Evolutionary conservation across 2,113 vertebrate species (phyloP).

Genomic region (Seriola quinqueradiata): DNA sequence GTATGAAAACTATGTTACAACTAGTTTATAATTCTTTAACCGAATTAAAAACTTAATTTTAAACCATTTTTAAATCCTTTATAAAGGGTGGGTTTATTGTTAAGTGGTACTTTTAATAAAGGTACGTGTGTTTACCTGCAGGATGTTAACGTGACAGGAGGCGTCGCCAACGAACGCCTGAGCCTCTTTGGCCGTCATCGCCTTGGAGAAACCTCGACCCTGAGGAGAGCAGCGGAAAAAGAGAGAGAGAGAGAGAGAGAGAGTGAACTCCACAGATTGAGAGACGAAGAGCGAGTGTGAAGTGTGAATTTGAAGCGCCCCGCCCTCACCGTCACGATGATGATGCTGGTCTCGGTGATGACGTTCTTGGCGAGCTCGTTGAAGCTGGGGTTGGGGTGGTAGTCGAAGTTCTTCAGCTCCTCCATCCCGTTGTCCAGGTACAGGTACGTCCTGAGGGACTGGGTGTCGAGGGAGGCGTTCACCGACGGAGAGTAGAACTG

Average conservation of each 20-base stretch:
- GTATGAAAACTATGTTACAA: too few species aligned
- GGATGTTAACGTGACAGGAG: slow-evolving; percentile 89
- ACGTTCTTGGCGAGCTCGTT: slow-evolving; percentile 69
- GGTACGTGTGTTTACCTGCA: slow-evolving; percentile 75
- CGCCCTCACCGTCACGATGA: slow-evolving; percentile 78
- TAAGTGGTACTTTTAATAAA: too few species aligned
- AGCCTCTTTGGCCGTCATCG: slow-evolving; percentile 92
- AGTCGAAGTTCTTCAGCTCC: slow-evolving; percentile 87
- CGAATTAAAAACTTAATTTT: too few species aligned
- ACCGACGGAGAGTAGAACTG: slow-evolving; percentile 89
- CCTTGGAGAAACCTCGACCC: slow-evolving; percentile 93
- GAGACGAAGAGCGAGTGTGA: accelerated
- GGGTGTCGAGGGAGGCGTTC: slow-evolving; percentile 78
- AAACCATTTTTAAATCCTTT: too few species aligned
- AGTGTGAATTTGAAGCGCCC: not conserved
- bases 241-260: not conserved
- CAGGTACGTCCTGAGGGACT: slow-evolving; percentile 83
- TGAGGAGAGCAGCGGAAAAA: slow-evolving; percentile 53
- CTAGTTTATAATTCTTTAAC: too few species aligned
- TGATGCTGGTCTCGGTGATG: slow-evolving; percentile 79
- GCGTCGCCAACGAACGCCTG: slow-evolving; percentile 92
- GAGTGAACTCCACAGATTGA: not conserved
- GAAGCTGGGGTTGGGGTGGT: slow-evolving; percentile 90
- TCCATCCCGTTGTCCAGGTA: slow-evolving; percentile 88
- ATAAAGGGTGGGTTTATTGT: too few species aligned